Evolutionary conservation across 2,113 vertebrate genomes (phyloP).

Genomic region (Hymenochirus boettgeri): DNA sequence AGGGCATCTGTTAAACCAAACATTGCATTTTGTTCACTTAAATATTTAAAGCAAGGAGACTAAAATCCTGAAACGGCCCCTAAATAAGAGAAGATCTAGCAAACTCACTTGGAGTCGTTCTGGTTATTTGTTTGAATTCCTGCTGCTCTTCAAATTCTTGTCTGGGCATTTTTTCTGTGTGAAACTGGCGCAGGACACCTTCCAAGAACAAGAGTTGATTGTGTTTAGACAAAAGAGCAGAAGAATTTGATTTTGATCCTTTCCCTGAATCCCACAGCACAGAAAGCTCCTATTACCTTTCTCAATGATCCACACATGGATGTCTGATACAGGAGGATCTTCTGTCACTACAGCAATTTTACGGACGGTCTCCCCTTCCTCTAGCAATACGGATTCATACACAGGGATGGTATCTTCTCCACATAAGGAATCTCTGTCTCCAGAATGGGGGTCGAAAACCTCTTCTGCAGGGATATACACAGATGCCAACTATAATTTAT

Average conservation of each 20-base stretch:
- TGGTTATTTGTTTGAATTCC: slow-evolving; percentile 71
- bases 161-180: slow-evolving; percentile 67
- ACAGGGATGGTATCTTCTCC: slow-evolving; percentile 70
- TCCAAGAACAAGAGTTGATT: slow-evolving; percentile 29
- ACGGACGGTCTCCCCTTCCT: slow-evolving; percentile 64
- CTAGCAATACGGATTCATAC: slow-evolving; percentile 65
- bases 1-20: too few relatives aligned
- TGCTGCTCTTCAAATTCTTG: slow-evolving; percentile 68
- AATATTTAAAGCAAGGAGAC: too few relatives aligned
- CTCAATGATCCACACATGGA: slow-evolving; percentile 70
- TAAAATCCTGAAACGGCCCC: too few relatives aligned
- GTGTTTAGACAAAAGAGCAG: slow-evolving; percentile 5
- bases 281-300: slow-evolving; percentile 59
- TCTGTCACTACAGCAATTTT: slow-evolving; percentile 72
- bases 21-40: too few relatives aligned
- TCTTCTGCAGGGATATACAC: slow-evolving; percentile 57
- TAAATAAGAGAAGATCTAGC: too few relatives aligned
- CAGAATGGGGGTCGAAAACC: slow-evolving; percentile 58
- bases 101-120: slow-evolving; percentile 71
- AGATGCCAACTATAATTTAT: not conserved
- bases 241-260: not conserved
- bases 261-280: not conserved
- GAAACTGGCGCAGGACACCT: slow-evolving; percentile 67
- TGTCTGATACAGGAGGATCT: slow-evolving; percentile 64
- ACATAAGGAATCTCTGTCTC: slow-evolving; percentile 67